Percentiles rank a stretch among this genome's conserved stretches.
These are phyloP conservation scores for Trochalopteron elliotii DNA, from an alignment of 2,113 vertebrate species.

Conservation along the genomic window DNA sequence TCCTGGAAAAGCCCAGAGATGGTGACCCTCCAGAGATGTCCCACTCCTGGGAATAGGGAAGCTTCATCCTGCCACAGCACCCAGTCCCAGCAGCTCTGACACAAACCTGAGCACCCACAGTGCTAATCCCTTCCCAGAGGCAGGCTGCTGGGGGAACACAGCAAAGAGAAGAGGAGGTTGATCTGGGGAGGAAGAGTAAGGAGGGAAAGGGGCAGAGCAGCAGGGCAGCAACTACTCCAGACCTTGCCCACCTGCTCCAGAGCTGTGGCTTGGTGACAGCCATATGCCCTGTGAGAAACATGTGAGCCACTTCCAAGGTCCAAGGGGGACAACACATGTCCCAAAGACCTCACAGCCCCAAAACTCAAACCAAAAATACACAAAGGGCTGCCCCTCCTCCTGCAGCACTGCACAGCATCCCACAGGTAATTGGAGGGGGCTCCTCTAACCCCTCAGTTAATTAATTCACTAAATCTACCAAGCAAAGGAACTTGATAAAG, in stretches of 20 bases:
- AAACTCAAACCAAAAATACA: neutral
- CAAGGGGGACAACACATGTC: accelerated
- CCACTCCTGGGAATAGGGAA: neutral
- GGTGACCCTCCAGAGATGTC: neutral
- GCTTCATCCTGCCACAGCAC: neutral
- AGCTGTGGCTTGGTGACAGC: neutral
- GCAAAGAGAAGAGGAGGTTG: neutral
- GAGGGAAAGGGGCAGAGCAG: neutral
- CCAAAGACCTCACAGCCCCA: neutral
- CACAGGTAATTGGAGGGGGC: neutral
- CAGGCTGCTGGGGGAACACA: neutral
- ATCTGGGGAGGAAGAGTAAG: neutral
- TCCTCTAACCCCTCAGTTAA: neutral
- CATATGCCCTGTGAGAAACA: accelerated
- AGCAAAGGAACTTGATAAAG: neutral
- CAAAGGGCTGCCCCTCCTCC: neutral
- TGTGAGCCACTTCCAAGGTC: accelerated
- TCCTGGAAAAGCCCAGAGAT: neutral
- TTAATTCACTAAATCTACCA: accelerated
- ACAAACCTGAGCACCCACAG: accelerated
- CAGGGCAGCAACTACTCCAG: neutral
- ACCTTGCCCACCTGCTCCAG: neutral
- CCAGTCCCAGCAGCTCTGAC: neutral
- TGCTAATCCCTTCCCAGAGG: neutral
- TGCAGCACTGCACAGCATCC: accelerated